Conservation (phyloP, 30 jellyfish, hydroid and myxozoan species). For the Aurelia sp. region DNA sequence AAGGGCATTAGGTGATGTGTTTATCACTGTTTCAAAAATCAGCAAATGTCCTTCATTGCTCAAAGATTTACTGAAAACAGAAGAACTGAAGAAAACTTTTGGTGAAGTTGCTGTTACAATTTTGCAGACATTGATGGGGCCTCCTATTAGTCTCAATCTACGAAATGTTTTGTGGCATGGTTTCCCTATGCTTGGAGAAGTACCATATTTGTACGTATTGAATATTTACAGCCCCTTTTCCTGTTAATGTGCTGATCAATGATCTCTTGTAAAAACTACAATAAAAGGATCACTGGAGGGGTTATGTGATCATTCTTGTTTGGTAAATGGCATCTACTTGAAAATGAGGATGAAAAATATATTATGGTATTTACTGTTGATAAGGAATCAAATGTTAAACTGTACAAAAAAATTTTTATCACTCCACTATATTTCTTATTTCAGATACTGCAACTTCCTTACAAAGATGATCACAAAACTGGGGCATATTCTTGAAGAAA, state of each 20-base stretch:
- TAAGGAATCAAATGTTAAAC: too few species aligned
- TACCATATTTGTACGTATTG: constrained; percentile 33
- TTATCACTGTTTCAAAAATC: constrained; percentile 6
- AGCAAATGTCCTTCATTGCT: constrained; percentile 66
- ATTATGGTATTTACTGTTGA: too few species aligned
- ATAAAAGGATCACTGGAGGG: too few species aligned
- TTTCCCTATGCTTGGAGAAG: constrained; percentile 78
- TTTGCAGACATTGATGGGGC: constrained; percentile 59
- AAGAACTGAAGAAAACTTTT: constrained; percentile 5
- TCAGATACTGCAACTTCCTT: constrained; percentile 55
- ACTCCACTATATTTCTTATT: not conserved
- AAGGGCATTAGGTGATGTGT: constrained; percentile 65
- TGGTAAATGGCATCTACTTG: too few species aligned
- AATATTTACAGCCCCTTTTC: too few species aligned
- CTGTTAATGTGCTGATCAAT: too few species aligned
- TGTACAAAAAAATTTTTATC: too few species aligned
- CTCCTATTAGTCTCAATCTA: constrained; percentile 69
- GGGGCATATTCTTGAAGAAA: constrained; percentile 33
- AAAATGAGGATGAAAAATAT: too few species aligned
- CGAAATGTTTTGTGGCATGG: constrained; percentile 87
- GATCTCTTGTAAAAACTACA: too few species aligned
- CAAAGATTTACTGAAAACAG: constrained; percentile 36
- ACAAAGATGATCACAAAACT: constrained; percentile 4
- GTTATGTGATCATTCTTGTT: too few species aligned
- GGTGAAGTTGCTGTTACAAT: constrained; percentile 36